Conservation (phyloP, 2,113 vertebrate species). For the Leptobrachium leishanense region DNA sequence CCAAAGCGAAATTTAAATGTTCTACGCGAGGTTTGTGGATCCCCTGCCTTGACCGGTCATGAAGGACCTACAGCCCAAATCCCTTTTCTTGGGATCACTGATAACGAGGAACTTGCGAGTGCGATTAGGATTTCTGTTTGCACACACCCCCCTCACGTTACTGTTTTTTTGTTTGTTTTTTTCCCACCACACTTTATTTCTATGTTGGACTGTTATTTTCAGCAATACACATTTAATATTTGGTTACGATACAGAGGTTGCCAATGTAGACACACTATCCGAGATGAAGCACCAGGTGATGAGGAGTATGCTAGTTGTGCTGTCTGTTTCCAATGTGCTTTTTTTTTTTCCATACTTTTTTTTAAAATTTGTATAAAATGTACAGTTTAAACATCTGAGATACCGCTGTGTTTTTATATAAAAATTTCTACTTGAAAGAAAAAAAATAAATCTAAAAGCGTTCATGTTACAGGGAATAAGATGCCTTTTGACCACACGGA, state of each 20-base stretch:
- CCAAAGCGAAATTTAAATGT: constrained; percentile 60
- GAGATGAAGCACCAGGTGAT: constrained; percentile 46
- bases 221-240: constrained; percentile 24
- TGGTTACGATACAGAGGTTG: neutral
- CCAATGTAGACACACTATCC: constrained; percentile 37
- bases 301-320: constrained; percentile 27
- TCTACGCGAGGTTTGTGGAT: constrained; percentile 56
- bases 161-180: neutral
- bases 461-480: neutral
- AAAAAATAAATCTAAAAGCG: neutral
- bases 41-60: constrained; percentile 61
- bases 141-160: constrained; percentile 24
- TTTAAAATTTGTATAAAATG: constrained; percentile 50
- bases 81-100: constrained; percentile 20
- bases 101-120: constrained; percentile 18
- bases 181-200: neutral
- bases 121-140: constrained; percentile 38
- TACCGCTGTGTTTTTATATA: neutral
- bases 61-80: constrained; percentile 29
- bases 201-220: constrained; percentile 32
- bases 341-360: constrained; percentile 9
- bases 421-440: neutral
- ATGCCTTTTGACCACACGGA: neutral
- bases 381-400: constrained; percentile 37
- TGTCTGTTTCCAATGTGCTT: constrained; percentile 34